Evolutionary conservation across 2,888 invertebrate genomes (phyloP).

Genomic region (Epirrhoe tristata): DNA sequence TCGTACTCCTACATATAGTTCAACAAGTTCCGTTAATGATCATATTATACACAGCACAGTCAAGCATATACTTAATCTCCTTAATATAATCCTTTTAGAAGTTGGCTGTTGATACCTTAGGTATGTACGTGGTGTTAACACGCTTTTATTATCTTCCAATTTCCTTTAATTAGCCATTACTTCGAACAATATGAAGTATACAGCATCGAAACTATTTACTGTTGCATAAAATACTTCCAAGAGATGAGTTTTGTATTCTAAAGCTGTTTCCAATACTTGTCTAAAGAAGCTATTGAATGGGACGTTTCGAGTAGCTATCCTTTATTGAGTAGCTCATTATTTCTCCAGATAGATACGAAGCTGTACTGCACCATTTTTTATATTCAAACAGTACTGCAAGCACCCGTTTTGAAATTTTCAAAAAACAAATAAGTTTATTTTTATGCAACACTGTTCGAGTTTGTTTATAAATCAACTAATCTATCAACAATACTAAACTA

Average conservation of each 20-base stretch:
- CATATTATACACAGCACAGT: no score
- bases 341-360: conserved; percentile 43
- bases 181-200: background rate
- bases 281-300: conserved; percentile 44
- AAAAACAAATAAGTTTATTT: background rate
- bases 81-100: no score
- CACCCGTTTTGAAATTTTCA: background rate
- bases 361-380: background rate
- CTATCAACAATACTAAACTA: background rate
- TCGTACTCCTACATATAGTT: no score
- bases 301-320: conserved; percentile 48
- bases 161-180: background rate
- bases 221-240: background rate
- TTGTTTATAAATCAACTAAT: background rate
- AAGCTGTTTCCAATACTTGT: conserved; percentile 18
- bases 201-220: background rate
- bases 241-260: conserved; percentile 9
- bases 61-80: no score
- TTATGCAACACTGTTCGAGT: background rate
- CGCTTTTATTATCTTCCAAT: background rate
- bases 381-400: background rate
- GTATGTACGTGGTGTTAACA: background rate
- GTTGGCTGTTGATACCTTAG: no score
- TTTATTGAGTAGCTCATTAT: conserved; percentile 61
- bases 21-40: no score